Conservation (phyloP, 1,140 invertebrate species). For the Solenopsis fugax region DNA sequence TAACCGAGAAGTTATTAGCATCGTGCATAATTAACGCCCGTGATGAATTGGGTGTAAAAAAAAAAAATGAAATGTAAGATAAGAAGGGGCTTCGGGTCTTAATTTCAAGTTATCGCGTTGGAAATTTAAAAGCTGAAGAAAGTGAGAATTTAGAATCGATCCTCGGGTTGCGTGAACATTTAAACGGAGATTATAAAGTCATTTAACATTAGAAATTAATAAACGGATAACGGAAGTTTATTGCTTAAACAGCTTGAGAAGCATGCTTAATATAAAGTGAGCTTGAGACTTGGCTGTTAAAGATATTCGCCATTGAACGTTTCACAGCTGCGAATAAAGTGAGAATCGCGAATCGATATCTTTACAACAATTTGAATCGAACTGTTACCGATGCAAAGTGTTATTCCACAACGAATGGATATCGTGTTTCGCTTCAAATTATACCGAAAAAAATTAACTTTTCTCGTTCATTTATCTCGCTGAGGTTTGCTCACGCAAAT, state of each 20-base stretch:
- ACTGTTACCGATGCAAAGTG: neutral
- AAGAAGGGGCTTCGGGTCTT: neutral
- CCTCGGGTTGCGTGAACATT: neutral
- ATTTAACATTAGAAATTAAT: slow-evolving; percentile 14
- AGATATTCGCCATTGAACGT: neutral
- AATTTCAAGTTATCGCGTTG: neutral
- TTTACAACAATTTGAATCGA: neutral
- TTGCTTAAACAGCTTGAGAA: neutral
- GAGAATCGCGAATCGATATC: slow-evolving; percentile 13
- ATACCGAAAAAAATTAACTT: slow-evolving; percentile 7
- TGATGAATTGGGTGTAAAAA: neutral
- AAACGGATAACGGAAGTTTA: neutral
- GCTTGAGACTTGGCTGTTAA: neutral
- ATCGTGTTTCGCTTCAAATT: neutral
- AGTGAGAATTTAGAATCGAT: neutral
- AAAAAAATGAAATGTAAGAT: neutral
- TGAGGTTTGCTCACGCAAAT: slow-evolving; percentile 32
- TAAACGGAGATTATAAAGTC: neutral
- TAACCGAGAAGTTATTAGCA: neutral
- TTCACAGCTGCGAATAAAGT: neutral
- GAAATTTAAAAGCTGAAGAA: neutral
- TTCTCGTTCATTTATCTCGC: neutral
- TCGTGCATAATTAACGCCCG: neutral
- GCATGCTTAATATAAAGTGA: slow-evolving; percentile 8
- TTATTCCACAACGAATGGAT: neutral